Conservation (phyloP, 2,888 invertebrate genomes). For the Fissipunctia ypsillon region DNA sequence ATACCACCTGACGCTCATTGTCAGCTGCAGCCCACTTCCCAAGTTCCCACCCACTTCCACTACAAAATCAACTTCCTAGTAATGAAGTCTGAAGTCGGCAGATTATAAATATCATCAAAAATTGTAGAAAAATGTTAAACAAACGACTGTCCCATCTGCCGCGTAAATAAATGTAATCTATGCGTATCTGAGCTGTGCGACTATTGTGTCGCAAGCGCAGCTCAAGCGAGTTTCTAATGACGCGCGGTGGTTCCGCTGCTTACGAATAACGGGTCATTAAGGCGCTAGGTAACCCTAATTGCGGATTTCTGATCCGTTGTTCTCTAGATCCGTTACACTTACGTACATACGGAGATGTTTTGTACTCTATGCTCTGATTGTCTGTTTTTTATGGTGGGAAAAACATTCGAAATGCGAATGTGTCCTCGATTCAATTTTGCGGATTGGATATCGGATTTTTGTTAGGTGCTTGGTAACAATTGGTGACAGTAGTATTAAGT, state of each 20-base stretch:
- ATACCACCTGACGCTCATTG: not conserved
- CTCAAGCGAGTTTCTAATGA: slow-evolving; percentile 76
- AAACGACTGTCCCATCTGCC: slow-evolving; percentile 39
- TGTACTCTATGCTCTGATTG: too few relatives aligned
- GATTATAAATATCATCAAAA: not conserved
- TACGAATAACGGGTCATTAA: slow-evolving; percentile 67
- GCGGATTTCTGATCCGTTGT: slow-evolving; percentile 19
- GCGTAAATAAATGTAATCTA: slow-evolving; percentile 48
- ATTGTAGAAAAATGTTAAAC: not conserved
- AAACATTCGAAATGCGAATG: not conserved
- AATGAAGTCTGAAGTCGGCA: not conserved
- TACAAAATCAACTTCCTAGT: not conserved
- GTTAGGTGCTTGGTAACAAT: not conserved
- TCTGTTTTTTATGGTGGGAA: not conserved
- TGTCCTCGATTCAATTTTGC: not conserved
- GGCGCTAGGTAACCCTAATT: slow-evolving; percentile 37
- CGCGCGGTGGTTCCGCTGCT: slow-evolving; percentile 64
- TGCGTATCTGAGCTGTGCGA: slow-evolving; percentile 55
- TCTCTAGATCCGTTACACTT: not conserved
- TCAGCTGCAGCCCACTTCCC: not conserved
- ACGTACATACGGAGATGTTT: too few relatives aligned
- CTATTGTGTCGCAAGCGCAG: slow-evolving; percentile 76
- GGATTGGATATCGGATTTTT: not conserved
- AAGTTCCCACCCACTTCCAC: not conserved
- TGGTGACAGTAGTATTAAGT: not conserved